Percentiles rank a stretch among this genome's conserved stretches.
Conservation (phyloP, 1,140 invertebrate species). For the Armadillidium nasatum region DNA sequence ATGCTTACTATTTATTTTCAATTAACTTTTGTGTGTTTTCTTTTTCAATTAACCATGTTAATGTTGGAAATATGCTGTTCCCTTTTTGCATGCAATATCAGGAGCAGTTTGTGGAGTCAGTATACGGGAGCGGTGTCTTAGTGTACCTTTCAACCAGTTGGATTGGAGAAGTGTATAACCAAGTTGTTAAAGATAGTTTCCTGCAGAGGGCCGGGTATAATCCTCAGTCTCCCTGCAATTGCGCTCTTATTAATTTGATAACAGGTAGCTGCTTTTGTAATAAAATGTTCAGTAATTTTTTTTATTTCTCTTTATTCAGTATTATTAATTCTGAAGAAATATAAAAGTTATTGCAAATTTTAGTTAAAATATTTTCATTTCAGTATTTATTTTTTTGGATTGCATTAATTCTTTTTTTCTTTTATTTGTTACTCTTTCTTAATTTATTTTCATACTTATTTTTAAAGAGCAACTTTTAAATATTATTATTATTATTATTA, state of each 20-base stretch:
- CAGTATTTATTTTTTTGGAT: too few species aligned
- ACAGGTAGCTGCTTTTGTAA: slow-evolving; percentile 57
- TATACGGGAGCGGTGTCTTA: slow-evolving; percentile 81
- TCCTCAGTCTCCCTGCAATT: slow-evolving; percentile 56
- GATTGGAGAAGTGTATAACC: slow-evolving; percentile 84
- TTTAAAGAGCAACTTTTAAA: too few species aligned
- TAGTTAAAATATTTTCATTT: too few species aligned
- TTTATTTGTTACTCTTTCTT: too few species aligned
- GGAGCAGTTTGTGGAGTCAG: slow-evolving; percentile 83
- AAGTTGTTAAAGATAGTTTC: slow-evolving; percentile 69
- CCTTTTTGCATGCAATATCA: slow-evolving; percentile 48
- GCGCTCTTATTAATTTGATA: slow-evolving; percentile 68
- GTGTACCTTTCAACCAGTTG: slow-evolving; percentile 86
- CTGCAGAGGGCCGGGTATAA: slow-evolving; percentile 65
- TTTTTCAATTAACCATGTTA: not conserved
- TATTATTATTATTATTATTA: too few species aligned
- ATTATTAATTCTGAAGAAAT: slow-evolving; percentile 21
- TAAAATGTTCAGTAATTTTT: not conserved
- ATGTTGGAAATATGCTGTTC: not conserved
- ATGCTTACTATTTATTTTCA: too few species aligned
- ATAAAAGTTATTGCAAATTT: not conserved
- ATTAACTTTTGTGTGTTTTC: not conserved
- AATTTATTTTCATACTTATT: too few species aligned
- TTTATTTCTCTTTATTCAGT: slow-evolving; percentile 29
- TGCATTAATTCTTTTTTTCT: too few species aligned